These are phyloP conservation scores for Nectonema munidae DNA, from an alignment of 2,888 invertebrate genomes.

Conservation along the genomic window DNA sequence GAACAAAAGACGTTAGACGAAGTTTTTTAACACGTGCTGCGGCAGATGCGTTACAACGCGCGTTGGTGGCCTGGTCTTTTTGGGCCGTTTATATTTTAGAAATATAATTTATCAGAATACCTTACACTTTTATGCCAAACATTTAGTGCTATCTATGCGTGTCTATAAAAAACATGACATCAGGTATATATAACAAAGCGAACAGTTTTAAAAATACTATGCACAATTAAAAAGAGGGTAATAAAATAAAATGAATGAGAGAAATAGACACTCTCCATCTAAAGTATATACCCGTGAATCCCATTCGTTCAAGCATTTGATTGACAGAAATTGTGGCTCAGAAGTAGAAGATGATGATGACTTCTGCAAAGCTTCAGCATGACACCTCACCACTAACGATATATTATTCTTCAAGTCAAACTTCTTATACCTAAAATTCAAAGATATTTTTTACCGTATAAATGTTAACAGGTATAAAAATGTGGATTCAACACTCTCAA, in stretches of 20 bases:
- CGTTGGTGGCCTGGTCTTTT: too few relatives aligned
- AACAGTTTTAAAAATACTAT: neutral
- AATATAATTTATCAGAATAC: too few relatives aligned
- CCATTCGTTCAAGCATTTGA: slow-evolving; percentile 96
- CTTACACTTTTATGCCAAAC: too few relatives aligned
- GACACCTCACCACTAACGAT: slow-evolving; percentile 52
- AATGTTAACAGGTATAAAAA: too few relatives aligned
- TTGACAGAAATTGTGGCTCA: slow-evolving; percentile 59
- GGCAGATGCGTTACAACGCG: too few relatives aligned
- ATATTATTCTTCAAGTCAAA: slow-evolving; percentile 55
- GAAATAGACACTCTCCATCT: neutral
- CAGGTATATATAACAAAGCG: neutral
- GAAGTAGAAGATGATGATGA: slow-evolving; percentile 37
- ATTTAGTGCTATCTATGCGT: too few relatives aligned
- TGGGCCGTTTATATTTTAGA: too few relatives aligned
- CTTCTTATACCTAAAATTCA: slow-evolving; percentile 38
- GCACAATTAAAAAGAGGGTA: neutral
- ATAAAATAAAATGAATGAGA: slow-evolving; percentile 1
- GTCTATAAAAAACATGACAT: too few relatives aligned
- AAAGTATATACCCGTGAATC: slow-evolving; percentile 43
- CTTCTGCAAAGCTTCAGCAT: slow-evolving; percentile 62
- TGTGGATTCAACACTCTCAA: too few relatives aligned
- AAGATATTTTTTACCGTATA: neutral
- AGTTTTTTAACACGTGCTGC: too few relatives aligned
- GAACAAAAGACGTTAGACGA: too few relatives aligned